These are phyloP conservation scores for Struthio camelus DNA, from an alignment of 2,113 vertebrate species.

Conservation along the genomic window DNA sequence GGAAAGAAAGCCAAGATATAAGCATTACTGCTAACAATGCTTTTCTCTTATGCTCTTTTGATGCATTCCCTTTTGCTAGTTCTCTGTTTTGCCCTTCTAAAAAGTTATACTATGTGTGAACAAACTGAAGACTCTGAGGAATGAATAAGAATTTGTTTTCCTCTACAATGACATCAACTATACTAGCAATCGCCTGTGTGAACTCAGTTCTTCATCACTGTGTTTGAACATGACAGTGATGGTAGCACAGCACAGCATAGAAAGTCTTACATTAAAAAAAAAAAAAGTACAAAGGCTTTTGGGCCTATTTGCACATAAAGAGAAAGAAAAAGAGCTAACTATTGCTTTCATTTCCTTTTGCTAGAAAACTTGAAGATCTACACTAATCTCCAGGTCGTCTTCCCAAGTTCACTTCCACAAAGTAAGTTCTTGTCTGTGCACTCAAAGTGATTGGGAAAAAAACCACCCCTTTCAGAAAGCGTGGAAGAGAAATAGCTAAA, in stretches of 20 bases:
- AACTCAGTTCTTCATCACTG: neutral
- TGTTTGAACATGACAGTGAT: neutral
- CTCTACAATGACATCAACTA: neutral
- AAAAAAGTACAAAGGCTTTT: neutral
- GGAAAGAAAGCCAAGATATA: neutral
- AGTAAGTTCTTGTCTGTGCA: neutral
- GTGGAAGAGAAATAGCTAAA: neutral
- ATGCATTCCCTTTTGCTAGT: neutral
- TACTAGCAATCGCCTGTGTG: neutral
- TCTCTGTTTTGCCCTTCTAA: neutral
- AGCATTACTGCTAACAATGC: neutral
- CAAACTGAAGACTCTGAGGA: neutral
- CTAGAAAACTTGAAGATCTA: neutral
- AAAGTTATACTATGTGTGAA: neutral
- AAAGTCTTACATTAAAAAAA: neutral
- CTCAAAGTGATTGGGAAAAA: too few relatives aligned
- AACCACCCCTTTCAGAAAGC: neutral
- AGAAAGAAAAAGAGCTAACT: neutral
- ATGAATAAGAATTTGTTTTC: neutral
- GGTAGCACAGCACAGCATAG: neutral
- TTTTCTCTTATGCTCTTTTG: neutral
- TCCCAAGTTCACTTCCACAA: neutral
- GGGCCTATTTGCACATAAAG: neutral
- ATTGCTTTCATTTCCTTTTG: neutral
- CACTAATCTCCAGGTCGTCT: neutral